These are phyloP conservation scores for Sinodicranocentrus sp. DNA, from an alignment of 2,888 invertebrate genomes.

Conservation along the genomic window DNA sequence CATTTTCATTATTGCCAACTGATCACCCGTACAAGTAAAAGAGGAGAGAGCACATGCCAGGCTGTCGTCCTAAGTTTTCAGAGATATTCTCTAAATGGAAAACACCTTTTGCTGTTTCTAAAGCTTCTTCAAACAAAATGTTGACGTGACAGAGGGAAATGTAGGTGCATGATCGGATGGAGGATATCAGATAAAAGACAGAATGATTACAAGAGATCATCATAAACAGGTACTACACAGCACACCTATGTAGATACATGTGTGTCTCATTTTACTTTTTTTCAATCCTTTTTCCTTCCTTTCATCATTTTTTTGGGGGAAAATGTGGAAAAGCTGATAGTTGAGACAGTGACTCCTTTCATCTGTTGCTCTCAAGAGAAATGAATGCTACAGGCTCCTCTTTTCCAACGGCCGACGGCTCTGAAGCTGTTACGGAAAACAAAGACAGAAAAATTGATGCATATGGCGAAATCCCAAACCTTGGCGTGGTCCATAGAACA, in stretches of 20 bases:
- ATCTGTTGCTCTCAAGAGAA: slow-evolving; percentile 27
- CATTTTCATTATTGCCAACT: slow-evolving; percentile 55
- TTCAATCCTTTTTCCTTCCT: slow-evolving; percentile 24
- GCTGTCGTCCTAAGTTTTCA: background rate
- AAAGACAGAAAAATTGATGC: slow-evolving; percentile 13
- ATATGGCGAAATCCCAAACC: too few species aligned
- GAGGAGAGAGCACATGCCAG: background rate
- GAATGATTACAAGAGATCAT: background rate
- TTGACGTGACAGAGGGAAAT: slow-evolving; percentile 24
- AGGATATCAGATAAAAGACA: slow-evolving; percentile 6
- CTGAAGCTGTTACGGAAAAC: slow-evolving; percentile 14
- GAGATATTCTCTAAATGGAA: background rate
- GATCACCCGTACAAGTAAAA: slow-evolving; percentile 41
- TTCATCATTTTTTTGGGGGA: slow-evolving; percentile 20
- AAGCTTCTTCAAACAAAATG: slow-evolving; percentile 13
- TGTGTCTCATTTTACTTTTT: background rate
- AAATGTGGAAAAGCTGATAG: slow-evolving; percentile 29
- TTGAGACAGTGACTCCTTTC: slow-evolving; percentile 48
- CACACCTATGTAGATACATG: slow-evolving; percentile 1
- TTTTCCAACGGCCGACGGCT: background rate
- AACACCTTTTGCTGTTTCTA: slow-evolving; percentile 49
- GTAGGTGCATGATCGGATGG: slow-evolving; percentile 32
- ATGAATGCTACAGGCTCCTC: slow-evolving; percentile 12
- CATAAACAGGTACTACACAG: background rate
- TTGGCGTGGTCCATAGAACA: too few species aligned